Evolutionary conservation across 2,113 vertebrate species (phyloP).

Genomic region (Tragelaphus imberbis): DNA sequence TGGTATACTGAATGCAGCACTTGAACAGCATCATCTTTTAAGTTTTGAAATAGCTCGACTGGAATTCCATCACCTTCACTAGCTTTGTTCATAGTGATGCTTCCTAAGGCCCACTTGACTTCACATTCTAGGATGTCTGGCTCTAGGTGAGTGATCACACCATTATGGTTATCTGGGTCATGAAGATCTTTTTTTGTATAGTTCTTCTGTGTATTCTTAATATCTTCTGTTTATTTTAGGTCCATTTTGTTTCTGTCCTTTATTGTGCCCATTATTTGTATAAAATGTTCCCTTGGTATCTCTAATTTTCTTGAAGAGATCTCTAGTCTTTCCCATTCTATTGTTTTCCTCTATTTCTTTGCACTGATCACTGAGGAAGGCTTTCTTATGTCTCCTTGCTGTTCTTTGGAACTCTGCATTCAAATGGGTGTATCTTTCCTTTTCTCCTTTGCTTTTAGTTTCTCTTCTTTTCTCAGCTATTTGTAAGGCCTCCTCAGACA

Average conservation of each 20-base stretch:
- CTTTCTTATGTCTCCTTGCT: neutral
- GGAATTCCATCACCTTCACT: neutral
- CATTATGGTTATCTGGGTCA: neutral
- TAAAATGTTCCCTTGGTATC: neutral
- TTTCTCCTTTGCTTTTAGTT: neutral
- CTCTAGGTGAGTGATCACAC: neutral
- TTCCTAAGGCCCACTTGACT: neutral
- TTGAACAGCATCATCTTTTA: neutral
- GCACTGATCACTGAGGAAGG: neutral
- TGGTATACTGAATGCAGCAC: neutral
- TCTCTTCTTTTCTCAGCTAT: neutral
- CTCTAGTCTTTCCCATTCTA: neutral
- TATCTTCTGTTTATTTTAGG: neutral
- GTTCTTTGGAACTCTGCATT: neutral
- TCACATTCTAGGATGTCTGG: neutral
- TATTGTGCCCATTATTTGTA: neutral
- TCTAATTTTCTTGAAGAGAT: neutral
- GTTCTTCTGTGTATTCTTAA: neutral
- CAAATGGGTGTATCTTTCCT: neutral
- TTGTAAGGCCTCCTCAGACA: neutral
- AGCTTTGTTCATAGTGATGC: neutral
- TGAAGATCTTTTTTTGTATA: neutral
- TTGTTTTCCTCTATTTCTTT: neutral
- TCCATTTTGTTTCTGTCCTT: neutral
- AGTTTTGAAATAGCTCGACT: neutral